A percentile compares a stretch with the other conserved stretches of the same genome.
Conservation (phyloP, 1,140 invertebrate genomes). For the Microplitis mediator region DNA sequence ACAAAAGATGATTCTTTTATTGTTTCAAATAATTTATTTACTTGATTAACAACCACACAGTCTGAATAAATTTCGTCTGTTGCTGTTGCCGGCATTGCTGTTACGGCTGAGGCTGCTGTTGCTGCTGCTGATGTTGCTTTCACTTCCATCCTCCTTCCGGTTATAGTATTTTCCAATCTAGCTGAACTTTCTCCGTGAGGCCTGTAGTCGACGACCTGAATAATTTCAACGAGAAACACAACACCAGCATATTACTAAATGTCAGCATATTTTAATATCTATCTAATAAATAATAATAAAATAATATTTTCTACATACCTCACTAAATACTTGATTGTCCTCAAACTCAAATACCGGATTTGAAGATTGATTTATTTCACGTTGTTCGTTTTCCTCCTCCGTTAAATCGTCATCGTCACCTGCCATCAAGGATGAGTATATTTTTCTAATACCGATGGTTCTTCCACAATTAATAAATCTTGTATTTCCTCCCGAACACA, state of each 20-base stretch:
- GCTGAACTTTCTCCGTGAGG: conserved; percentile 52
- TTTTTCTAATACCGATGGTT: conserved; percentile 34
- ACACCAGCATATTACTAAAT: neutral
- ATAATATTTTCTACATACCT: conserved; percentile 52
- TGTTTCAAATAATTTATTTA: neutral
- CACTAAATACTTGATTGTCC: conserved; percentile 56
- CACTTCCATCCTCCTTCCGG: conserved; percentile 31
- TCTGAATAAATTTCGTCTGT: conserved; percentile 7
- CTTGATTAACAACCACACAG: neutral
- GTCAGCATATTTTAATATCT: conserved; percentile 1
- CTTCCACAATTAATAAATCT: conserved; percentile 35
- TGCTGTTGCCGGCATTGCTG: conserved; percentile 33
- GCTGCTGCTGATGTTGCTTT: conserved; percentile 36
- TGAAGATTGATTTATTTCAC: conserved; percentile 38
- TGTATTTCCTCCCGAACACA: too few relatives aligned
- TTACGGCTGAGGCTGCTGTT: conserved; percentile 21
- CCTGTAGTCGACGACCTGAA: conserved; percentile 54
- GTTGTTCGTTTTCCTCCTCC: conserved; percentile 40
- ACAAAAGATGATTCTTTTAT: conserved; percentile 36
- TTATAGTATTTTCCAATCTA: conserved; percentile 27
- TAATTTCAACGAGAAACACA: neutral
- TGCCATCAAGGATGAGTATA: conserved; percentile 15
- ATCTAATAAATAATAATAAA: neutral
- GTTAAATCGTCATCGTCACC: conserved; percentile 52
- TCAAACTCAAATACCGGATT: conserved; percentile 54